Evolutionary conservation across 2,797 vertebrate genomes (phyloP), one percentile per base, ranked within the genome.

Genomic region (Melanogrammus aeglefinus): DNA sequence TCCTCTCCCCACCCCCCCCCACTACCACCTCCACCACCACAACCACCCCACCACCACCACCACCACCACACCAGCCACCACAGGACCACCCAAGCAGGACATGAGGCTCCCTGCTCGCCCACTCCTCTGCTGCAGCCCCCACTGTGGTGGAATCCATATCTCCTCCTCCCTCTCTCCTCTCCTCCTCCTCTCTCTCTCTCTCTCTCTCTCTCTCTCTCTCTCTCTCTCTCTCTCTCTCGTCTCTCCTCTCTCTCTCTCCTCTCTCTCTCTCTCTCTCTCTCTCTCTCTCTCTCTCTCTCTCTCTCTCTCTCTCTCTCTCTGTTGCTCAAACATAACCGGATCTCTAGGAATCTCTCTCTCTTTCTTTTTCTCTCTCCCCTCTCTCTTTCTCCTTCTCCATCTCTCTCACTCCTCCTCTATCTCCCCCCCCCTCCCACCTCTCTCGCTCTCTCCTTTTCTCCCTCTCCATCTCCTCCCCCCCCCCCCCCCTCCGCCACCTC

Each of bases 131-230:
- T 88, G 80, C 86, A 90, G 84, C 83, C 84, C 84, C 88, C 76
- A 66, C 86, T 89, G 85, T 90, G 88, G 88, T 91, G 90, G 90
- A 92, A 92, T 93, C 90, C 91, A 90, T 85, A 88, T 84, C 88
- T n/a, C n/a, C n/a, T n/a, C 88, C 75, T 24, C 47, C 31, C 75
- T 38, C 41, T 44, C 66, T 10, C 66, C 39, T 18, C 41, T n/a
- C 38, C n/a, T n/a, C n/a, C n/a, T n/a, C 88, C 75, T 24, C 47
- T 38, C 75, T 38, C 41, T 44, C 66, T 10, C 66, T 72, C 39
- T 18, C 41, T n/a, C 38, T 35, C 57, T 69, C 70, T 29, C 35
- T 2, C 47, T 38, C 35, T 38, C 47, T 38, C 33, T 75, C 63
- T 47, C 77, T 88, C 85, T 80, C 81, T 88, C 84, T 84, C 82